phyloP scores from a whole-genome alignment of 2,888 invertebrate genomes.

The Eupithecia inturbata region DNA sequence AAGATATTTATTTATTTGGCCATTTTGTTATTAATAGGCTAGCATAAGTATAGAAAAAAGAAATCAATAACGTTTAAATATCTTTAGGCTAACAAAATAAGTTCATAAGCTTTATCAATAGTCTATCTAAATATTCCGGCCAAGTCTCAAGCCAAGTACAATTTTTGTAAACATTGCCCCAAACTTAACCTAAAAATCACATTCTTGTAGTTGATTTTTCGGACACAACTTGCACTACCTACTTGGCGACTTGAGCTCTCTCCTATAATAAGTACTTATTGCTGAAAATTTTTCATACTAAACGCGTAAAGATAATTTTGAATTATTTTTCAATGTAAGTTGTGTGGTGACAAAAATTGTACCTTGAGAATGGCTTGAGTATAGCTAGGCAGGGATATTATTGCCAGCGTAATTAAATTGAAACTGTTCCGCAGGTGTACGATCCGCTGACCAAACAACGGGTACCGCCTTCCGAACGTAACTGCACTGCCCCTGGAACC shows the following conservation, averaged over 20 bases:
- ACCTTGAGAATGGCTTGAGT: neutral
- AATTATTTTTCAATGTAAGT: neutral
- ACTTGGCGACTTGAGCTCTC: neutral
- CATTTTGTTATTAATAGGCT: no score
- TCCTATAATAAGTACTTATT: no score
- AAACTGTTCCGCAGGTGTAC: conserved; percentile 48
- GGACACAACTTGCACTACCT: neutral
- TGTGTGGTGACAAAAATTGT: neutral
- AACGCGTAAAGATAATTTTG: neutral
- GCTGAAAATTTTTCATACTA: neutral
- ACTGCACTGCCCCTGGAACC: conserved; percentile 87
- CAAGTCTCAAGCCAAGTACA: no score
- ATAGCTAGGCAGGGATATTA: neutral
- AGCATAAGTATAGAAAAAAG: no score
- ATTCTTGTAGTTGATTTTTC: neutral
- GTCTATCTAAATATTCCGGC: no score
- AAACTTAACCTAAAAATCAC: no score
- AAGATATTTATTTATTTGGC: no score
- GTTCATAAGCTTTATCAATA: no score
- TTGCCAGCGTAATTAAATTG: neutral
- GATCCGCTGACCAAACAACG: conserved; percentile 74
- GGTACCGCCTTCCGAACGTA: conserved; percentile 73
- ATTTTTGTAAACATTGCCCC: no score
- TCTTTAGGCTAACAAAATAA: no score
- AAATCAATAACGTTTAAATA: no score